These are phyloP conservation scores for Xenopus tropicalis DNA, from an alignment of 2,113 vertebrate species.

Conservation along the genomic window DNA sequence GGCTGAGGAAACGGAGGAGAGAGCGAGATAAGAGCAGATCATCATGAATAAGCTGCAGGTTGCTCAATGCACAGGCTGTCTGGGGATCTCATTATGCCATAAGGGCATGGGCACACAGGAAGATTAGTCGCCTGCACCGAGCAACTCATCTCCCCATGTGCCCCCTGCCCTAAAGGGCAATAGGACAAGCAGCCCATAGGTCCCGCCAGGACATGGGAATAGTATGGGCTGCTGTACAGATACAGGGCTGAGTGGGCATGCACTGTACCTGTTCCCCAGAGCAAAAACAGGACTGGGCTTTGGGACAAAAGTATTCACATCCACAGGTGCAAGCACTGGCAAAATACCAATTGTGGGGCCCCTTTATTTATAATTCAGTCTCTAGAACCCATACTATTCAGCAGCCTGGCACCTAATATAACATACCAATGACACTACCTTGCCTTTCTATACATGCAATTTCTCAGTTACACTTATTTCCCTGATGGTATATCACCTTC, in stretches of 20 bases:
- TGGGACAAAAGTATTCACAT: not conserved
- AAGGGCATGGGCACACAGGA: no score
- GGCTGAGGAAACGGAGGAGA: conserved; percentile 23
- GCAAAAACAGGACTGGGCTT: not conserved
- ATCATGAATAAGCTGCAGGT: conserved; percentile 3
- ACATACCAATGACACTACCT: no score
- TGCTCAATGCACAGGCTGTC: not conserved
- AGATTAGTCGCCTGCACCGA: no score
- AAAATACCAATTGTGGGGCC: no score
- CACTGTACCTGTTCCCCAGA: not conserved
- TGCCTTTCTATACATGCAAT: no score
- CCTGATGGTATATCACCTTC: no score
- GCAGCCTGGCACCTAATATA: no score
- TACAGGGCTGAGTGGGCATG: not conserved
- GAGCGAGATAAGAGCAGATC: conserved; percentile 20
- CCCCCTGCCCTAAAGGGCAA: no score
- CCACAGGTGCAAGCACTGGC: not conserved
- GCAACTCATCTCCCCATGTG: no score
- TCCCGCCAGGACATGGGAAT: not conserved
- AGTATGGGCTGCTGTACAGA: not conserved
- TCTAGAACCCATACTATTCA: no score
- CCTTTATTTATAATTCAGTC: no score
- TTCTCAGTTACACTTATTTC: no score
- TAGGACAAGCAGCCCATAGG: not conserved
- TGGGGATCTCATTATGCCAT: not conserved